These are phyloP conservation scores for Troglohyphantes excavatus DNA, from an alignment of 2,888 invertebrate genomes.

Conservation along the genomic window DNA sequence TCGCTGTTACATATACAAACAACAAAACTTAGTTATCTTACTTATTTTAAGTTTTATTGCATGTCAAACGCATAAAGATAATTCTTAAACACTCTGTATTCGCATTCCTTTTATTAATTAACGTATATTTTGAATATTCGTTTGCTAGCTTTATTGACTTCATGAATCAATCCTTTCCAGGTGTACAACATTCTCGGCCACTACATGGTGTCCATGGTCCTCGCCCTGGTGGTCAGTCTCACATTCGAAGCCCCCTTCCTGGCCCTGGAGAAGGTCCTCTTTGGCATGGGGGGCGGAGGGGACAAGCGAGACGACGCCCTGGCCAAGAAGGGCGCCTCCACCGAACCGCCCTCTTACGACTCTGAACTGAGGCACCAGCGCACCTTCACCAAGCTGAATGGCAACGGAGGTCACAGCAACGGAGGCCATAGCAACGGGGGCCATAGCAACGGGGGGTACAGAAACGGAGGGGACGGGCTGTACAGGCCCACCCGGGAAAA, in stretches of 20 bases:
- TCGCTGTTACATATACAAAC: too few relatives aligned
- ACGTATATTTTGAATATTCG: too few relatives aligned
- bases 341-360: conserved; percentile 49
- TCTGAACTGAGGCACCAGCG: conserved; percentile 63
- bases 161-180: conserved; percentile 21
- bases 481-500: conserved; percentile 58
- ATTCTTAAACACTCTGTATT: neutral
- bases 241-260: conserved; percentile 74
- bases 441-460: conserved; percentile 31
- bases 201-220: conserved; percentile 72
- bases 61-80: too few relatives aligned
- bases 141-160: too few relatives aligned
- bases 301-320: neutral
- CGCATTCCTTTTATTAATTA: too few relatives aligned
- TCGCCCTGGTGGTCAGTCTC: conserved; percentile 56
- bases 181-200: conserved; percentile 75
- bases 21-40: too few relatives aligned
- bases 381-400: neutral
- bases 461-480: conserved; percentile 60
- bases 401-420: neutral
- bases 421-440: neutral
- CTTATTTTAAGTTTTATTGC: too few relatives aligned
- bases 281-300: conserved; percentile 37
- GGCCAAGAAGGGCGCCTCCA: conserved; percentile 13
- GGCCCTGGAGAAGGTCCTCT: conserved; percentile 72